These are phyloP conservation scores for Barbus barbus DNA, from an alignment of 2,113 vertebrate genomes.

Conservation along the genomic window DNA sequence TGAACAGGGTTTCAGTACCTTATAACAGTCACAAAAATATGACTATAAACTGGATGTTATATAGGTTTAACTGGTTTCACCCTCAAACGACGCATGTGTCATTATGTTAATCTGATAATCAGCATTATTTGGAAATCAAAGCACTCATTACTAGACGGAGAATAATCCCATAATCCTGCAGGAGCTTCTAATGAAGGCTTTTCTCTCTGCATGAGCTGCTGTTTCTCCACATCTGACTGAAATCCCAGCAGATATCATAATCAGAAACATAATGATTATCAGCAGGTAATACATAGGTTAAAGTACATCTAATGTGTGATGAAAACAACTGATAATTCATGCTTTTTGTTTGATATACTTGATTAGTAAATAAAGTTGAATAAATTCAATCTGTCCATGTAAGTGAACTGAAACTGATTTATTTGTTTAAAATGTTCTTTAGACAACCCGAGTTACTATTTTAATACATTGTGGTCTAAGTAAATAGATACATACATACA, in stretches of 20 bases:
- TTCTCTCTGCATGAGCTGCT: not conserved
- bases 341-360: not conserved
- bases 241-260: not conserved
- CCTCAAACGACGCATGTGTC: conserved; percentile 11
- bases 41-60: too few relatives aligned
- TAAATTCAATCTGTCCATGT: too few relatives aligned
- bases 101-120: conserved; percentile 29
- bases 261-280: not conserved
- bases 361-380: too few relatives aligned
- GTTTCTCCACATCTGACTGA: not conserved
- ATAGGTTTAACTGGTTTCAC: not conserved
- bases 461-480: too few relatives aligned
- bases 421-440: too few relatives aligned
- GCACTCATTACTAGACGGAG: conserved; percentile 29
- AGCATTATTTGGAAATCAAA: conserved; percentile 25
- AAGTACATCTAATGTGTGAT: not conserved
- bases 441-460: too few relatives aligned
- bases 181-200: not conserved
- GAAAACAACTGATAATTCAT: not conserved
- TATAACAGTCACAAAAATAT: too few relatives aligned
- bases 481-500: too few relatives aligned
- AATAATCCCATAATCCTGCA: conserved; percentile 28
- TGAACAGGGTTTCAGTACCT: too few relatives aligned
- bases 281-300: not conserved
- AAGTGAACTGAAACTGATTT: too few relatives aligned